Conservation (phyloP, 2,113 vertebrate genomes). For the Pimephales promelas region DNA sequence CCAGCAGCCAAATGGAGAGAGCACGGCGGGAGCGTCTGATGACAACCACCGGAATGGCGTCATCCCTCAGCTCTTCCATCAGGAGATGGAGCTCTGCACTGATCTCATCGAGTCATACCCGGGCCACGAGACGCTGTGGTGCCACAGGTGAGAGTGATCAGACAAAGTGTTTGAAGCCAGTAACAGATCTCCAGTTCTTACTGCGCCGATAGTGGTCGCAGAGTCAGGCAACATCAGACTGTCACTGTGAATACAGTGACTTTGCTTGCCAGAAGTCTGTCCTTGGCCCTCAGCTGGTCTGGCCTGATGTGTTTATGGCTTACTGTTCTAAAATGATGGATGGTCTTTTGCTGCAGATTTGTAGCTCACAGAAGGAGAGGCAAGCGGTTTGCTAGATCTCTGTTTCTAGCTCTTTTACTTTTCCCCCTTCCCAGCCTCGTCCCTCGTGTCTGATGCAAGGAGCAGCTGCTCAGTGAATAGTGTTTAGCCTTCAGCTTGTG, state of each 20-base stretch:
- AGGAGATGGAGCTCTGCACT: slow-evolving; percentile 89
- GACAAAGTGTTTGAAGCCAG: background rate
- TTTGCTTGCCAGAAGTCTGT: slow-evolving; percentile 49
- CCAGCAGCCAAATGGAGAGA: slow-evolving; percentile 73
- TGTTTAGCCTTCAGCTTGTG: slow-evolving; percentile 45
- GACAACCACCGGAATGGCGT: slow-evolving; percentile 33
- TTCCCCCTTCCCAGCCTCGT: background rate
- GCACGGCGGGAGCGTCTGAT: slow-evolving; percentile 49
- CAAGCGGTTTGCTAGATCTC: background rate
- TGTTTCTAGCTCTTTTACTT: background rate
- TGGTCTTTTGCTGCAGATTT: slow-evolving; percentile 45
- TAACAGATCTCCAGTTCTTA: background rate
- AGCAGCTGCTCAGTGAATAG: slow-evolving; percentile 42
- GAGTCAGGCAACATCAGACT: slow-evolving; percentile 16
- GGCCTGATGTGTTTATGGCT: slow-evolving; percentile 50
- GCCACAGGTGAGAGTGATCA: slow-evolving; percentile 86
- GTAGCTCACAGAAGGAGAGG: slow-evolving; percentile 24
- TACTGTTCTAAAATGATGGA: slow-evolving; percentile 51
- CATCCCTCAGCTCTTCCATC: slow-evolving; percentile 75
- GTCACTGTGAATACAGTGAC: slow-evolving; percentile 17
- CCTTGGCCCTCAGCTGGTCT: slow-evolving; percentile 52
- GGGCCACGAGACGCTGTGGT: slow-evolving; percentile 96
- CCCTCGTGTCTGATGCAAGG: slow-evolving; percentile 29
- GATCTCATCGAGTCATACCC: slow-evolving; percentile 93
- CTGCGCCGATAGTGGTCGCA: slow-evolving; percentile 17